Base-by-base conservation (phyloP, 1,140 invertebrate species). In the Apis laboriosa region DNA sequence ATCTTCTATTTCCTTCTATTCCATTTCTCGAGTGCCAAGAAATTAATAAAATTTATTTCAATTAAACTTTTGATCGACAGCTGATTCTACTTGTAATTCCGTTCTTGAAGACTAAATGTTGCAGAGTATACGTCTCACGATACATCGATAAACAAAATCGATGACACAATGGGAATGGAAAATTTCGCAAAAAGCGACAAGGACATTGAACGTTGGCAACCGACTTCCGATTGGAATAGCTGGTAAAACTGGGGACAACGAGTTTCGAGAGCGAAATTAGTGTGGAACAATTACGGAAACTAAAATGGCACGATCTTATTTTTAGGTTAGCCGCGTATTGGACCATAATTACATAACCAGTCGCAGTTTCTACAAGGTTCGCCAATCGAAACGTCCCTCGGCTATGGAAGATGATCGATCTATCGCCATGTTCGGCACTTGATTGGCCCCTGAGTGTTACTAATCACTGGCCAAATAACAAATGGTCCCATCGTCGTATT, bases 401-500 rank as follows among this genome's bases (percentile, higher is more conserved):
- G 1, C 21, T 21, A 11, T n/a, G 19, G 61, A 17, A 49, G 51
- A 17, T 15, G 61, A 85, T 70, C 63, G 72, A 81, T 34, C n/a
- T 4, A 56, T 66, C 34, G 15, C n/a, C 17, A 56, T 34, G 55
- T 61, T 60, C 15, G 68, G 9, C 5, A 12, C 9, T 34, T 8
- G 56, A 34, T 74, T 74, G 9, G 9, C 24, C 2, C 17, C 2
- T 28, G 21, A 61, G 17, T n/a, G 72, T 77, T 58, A 28, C 60
- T 56, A 28, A 78, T 73, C 53, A 15, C 19, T 17, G 17, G 13
- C n/a, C 58, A 53, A 83, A 72, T 68, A 79, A 75, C 80, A 63
- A 83, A 87, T 87, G 61, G 60, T 72, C 43, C 43, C 34, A 34
- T 55, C 79, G 60, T 84, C 72, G 76, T 61, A 56, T 49, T 55